These are phyloP conservation scores for Regulus satrapa DNA, from an alignment of 2,113 vertebrate genomes.

Conservation along the genomic window DNA sequence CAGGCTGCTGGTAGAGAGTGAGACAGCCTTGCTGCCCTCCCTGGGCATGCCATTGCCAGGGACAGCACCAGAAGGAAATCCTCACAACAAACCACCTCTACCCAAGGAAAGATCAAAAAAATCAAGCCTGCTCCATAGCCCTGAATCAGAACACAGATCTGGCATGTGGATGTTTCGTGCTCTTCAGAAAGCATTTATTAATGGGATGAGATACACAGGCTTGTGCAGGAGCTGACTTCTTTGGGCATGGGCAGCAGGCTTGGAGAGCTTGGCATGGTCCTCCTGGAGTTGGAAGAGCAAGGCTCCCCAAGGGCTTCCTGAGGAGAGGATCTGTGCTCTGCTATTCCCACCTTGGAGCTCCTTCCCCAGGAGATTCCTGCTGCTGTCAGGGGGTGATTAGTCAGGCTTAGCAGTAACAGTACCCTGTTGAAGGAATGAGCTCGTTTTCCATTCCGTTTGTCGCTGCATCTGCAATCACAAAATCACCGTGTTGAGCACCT, in stretches of 20 bases:
- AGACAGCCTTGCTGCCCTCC: background rate
- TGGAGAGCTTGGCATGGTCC: background rate
- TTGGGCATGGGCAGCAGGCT: background rate
- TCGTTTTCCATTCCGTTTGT: background rate
- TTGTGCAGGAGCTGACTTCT: background rate
- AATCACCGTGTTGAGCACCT: background rate
- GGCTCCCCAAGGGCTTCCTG: rapidly evolving
- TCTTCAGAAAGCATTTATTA: background rate
- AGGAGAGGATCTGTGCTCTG: background rate
- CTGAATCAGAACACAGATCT: background rate
- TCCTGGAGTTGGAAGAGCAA: rapidly evolving
- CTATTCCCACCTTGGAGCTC: background rate
- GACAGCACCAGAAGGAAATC: background rate
- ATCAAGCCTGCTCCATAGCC: background rate
- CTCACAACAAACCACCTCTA: background rate
- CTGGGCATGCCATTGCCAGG: background rate
- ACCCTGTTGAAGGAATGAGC: background rate
- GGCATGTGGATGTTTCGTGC: background rate
- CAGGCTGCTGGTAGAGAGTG: background rate
- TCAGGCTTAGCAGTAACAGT: background rate
- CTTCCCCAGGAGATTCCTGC: background rate
- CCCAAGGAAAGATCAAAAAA: background rate
- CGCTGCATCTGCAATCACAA: background rate
- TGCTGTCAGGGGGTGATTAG: background rate
- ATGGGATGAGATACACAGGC: background rate